These are phyloP conservation scores for Sciurus carolinensis DNA, from an alignment of 2,797 vertebrate genomes.

Conservation along the genomic window DNA sequence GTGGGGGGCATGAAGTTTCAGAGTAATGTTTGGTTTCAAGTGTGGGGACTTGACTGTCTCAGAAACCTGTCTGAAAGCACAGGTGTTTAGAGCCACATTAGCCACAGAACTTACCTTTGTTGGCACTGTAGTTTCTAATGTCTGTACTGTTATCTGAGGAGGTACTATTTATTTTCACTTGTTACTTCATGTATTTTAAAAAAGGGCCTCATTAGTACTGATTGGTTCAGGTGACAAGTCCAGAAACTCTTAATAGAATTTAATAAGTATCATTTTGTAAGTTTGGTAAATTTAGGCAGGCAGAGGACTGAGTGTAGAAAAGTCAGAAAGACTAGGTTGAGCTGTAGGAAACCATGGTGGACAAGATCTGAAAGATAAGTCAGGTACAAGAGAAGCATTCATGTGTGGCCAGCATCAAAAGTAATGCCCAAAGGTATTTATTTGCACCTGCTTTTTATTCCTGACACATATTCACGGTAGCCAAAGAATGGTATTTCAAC, in stretches of 20 bases:
- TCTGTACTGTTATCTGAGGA: background rate
- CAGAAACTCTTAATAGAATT: background rate
- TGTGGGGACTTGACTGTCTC: background rate
- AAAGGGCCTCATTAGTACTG: background rate
- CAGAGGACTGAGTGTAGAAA: background rate
- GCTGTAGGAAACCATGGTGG: no score
- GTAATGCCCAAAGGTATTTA: background rate
- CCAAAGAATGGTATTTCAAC: background rate
- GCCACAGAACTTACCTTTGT: background rate
- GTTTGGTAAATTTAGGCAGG: background rate
- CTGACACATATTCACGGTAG: background rate
- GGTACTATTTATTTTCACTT: background rate
- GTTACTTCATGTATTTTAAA: slow-evolving; percentile 23
- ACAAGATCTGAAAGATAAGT: background rate
- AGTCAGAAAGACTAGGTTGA: background rate
- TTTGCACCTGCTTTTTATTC: background rate
- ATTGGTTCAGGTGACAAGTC: background rate
- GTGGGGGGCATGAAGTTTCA: background rate
- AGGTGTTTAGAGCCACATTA: background rate
- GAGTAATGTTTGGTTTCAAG: background rate
- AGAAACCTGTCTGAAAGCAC: background rate
- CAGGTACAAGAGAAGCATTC: background rate
- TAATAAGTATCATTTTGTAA: background rate
- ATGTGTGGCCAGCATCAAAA: background rate
- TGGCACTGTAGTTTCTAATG: background rate